Evolutionary conservation across 2,888 invertebrate genomes (phyloP), one percentile per base, ranked within the genome.

Genomic region (Nymphalis c-album): DNA sequence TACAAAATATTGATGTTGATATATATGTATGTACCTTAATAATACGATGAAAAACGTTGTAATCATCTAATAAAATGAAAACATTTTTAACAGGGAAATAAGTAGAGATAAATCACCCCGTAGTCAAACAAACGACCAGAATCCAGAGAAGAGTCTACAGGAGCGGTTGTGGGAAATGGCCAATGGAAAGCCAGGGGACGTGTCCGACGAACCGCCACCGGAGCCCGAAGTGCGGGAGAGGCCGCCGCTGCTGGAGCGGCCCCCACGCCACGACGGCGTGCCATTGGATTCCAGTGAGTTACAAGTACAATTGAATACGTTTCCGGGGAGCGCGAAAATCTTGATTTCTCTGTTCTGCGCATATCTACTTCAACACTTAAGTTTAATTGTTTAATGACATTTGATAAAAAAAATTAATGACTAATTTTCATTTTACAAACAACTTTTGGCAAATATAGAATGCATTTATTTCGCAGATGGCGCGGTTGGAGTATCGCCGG

Each of bases 141-240:
- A 53, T 17, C 22, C 53, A 0, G 90, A 91, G 77, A 91, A 90
- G 72, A 83, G 86, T 0, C 83, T 93, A 0, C 93, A 94, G 47
- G 91, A 93, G 75, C 76, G 94, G 0, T 78, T 93, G 8, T 92
- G 92, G 87, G 93, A 93, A 78, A 93, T 93, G 91, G 93, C 92
- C 22, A 92, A 92, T 75, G 93, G 93, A 0, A 90, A 88, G 53
- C 80, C 85, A 0, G 69, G 76, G 7, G 73, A 69, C 3, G 60
- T 20, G 7, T 46, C 35, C 70, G 67, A 35, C 5, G 63, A 69
- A 31, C 76, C 73, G 20, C 73, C 68, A 7, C 78, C 77, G 55
- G 81, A 82, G 79, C 75, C 55, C 13, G 50, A 48, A n/a, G 48
- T 8, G 48, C 48, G 55, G 48, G 64, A 68, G 6, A 10, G 20